These are phyloP conservation scores for Epizoanthus scotinus DNA, from an alignment of 92 coral and sea anemone genomes.

Conservation along the genomic window DNA sequence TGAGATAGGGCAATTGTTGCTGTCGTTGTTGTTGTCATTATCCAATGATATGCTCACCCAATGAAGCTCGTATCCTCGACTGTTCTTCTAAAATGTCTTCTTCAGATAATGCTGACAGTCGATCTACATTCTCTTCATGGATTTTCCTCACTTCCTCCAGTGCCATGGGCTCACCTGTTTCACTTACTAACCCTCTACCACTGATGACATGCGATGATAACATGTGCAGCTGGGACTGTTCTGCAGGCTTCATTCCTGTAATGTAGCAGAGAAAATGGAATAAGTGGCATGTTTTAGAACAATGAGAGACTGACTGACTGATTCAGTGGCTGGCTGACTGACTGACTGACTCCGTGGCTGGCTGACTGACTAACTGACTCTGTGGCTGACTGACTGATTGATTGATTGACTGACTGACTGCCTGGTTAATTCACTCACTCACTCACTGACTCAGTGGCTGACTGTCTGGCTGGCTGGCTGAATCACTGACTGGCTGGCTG, in stretches of 20 bases:
- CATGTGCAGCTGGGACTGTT: background rate
- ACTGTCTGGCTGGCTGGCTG: too few relatives aligned
- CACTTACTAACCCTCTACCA: conserved; percentile 67
- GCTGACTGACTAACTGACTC: too few relatives aligned
- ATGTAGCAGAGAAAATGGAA: background rate
- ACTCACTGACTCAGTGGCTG: too few relatives aligned
- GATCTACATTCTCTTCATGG: conserved; percentile 78
- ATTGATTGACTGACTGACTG: too few relatives aligned
- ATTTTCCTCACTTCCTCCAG: conserved; percentile 68
- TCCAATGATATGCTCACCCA: conserved; percentile 54
- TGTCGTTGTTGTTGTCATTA: too few relatives aligned
- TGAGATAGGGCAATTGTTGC: too few relatives aligned
- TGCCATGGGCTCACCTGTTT: conserved; percentile 23
- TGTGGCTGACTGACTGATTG: background rate
- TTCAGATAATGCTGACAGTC: conserved; percentile 70
- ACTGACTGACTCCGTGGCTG: too few relatives aligned
- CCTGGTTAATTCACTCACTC: too few relatives aligned
- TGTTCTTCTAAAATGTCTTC: conserved; percentile 87
- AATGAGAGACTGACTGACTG: background rate
- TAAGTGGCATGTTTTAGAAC: too few relatives aligned
- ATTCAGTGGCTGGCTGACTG: too few relatives aligned
- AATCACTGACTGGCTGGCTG: background rate
- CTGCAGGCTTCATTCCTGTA: background rate
- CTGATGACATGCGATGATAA: conserved; percentile 51
- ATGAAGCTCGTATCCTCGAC: conserved; percentile 59